Conservation (phyloP, 2,113 vertebrate species). For the Clarias magur region DNA sequence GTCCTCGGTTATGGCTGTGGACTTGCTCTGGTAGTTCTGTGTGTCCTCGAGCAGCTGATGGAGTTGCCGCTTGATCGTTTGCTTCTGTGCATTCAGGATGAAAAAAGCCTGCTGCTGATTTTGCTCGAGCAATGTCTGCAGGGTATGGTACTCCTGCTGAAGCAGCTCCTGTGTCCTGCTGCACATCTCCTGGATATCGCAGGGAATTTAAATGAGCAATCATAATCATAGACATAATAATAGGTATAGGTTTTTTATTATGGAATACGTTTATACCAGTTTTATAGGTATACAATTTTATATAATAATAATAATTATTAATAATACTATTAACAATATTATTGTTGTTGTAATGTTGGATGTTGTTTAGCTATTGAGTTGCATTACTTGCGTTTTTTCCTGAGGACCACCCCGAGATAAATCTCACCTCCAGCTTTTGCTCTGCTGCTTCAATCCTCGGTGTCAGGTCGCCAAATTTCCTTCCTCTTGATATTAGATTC, state of each 20-base stretch:
- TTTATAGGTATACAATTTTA: not conserved
- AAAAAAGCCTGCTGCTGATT: no score
- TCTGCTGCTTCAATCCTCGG: constrained; percentile 6
- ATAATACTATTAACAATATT: no score
- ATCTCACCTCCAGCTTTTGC: not conserved
- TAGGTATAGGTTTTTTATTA: not conserved
- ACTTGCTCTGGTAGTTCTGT: no score
- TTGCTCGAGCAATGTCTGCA: not conserved
- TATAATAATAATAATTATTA: no score
- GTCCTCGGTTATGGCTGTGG: no score
- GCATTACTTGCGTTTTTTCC: not conserved
- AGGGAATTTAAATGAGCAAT: not conserved
- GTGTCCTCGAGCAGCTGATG: no score
- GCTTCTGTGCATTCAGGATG: no score
- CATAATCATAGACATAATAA: not conserved
- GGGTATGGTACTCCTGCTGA: not conserved
- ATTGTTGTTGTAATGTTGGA: not conserved
- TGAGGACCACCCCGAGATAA: not conserved
- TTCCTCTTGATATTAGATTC: not conserved
- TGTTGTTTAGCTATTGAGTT: not conserved
- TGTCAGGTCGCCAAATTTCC: not conserved
- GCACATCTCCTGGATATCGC: not conserved
- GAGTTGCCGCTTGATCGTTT: no score
- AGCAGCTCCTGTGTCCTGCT: not conserved
- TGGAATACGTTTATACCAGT: no score